phyloP scores from a whole-genome alignment of 2,888 invertebrate species.

The Diachrysia chrysitis region DNA sequence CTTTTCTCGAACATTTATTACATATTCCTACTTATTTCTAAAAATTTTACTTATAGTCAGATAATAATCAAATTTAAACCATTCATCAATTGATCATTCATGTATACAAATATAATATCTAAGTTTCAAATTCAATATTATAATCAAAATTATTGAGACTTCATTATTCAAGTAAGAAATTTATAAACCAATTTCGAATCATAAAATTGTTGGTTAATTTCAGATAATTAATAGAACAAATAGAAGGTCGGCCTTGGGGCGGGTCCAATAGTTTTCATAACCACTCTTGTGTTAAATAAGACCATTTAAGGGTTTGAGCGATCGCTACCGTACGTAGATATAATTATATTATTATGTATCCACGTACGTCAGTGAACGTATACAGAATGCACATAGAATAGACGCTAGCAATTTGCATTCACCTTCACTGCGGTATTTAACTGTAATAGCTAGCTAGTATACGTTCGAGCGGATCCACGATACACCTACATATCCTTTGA shows the following conservation, averaged over 20 bases:
- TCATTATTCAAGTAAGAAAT: neutral
- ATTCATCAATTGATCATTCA: too few species aligned
- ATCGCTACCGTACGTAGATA: constrained; percentile 16
- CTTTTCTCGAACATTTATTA: neutral
- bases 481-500: constrained; percentile 24
- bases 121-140: neutral
- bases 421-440: constrained; percentile 51
- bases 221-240: constrained; percentile 27
- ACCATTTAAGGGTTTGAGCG: constrained; percentile 40
- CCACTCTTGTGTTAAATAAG: constrained; percentile 33
- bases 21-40: neutral
- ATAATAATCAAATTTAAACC: too few species aligned
- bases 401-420: constrained; percentile 56
- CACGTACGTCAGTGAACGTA: constrained; percentile 18
- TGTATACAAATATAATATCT: neutral
- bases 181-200: neutral
- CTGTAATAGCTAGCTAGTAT: constrained; percentile 39
- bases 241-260: constrained; percentile 16
- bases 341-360: constrained; percentile 7
- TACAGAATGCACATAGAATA: constrained; percentile 33
- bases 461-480: constrained; percentile 32
- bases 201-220: constrained; percentile 24
- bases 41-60: too few species aligned
- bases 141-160: neutral
- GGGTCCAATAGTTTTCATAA: constrained; percentile 20